Percentiles rank a stretch among this genome's conserved stretches.
These are phyloP conservation scores for Caenorhabditis sulstoni DNA, from an alignment of 2,888 invertebrate species.

Conservation along the genomic window DNA sequence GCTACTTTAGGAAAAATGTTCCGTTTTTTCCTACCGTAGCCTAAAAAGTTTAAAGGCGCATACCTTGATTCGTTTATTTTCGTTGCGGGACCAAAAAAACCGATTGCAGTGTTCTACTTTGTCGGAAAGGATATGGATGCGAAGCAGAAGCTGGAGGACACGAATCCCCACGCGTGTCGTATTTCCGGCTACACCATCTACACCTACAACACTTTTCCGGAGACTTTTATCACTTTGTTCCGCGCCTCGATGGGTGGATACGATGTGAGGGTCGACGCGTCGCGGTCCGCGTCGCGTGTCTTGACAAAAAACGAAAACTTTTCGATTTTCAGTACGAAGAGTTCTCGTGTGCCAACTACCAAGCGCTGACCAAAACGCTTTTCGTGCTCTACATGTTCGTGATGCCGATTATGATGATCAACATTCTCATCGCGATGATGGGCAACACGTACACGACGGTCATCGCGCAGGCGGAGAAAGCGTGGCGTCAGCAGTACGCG, in stretches of 20 bases:
- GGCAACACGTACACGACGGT: constrained; percentile 98
- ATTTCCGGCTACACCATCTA: constrained; percentile 80
- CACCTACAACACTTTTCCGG: constrained; percentile 86
- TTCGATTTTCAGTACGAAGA: constrained; percentile 93
- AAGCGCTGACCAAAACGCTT: constrained; percentile 93
- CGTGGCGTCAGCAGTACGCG: constrained; percentile 99
- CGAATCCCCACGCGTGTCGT: constrained; percentile 71
- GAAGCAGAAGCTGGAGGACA: constrained; percentile 73
- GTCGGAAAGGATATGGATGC: constrained; percentile 88
- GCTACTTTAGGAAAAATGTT: too few species aligned
- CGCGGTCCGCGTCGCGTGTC: too few species aligned
- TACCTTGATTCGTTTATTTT: too few species aligned
- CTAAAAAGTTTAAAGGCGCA: too few species aligned
- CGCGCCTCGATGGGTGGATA: constrained; percentile 98
- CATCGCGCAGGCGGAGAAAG: constrained; percentile 97
- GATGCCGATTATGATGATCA: constrained; percentile 94
- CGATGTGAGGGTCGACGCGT: too few species aligned
- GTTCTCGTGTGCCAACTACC: constrained; percentile 91
- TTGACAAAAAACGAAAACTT: too few species aligned
- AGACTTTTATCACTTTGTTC: constrained; percentile 97
- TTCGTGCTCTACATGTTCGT: constrained; percentile 98
- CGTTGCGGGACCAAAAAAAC: too few species aligned
- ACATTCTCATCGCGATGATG: constrained; percentile 99
- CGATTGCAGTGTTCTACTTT: constrained; percentile 84
- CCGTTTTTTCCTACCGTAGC: not conserved